A percentile compares a stretch with the other conserved stretches of the same genome.
phyloP scores from a whole-genome alignment of 2,797 vertebrate species.

The Spea hammondii region DNA sequence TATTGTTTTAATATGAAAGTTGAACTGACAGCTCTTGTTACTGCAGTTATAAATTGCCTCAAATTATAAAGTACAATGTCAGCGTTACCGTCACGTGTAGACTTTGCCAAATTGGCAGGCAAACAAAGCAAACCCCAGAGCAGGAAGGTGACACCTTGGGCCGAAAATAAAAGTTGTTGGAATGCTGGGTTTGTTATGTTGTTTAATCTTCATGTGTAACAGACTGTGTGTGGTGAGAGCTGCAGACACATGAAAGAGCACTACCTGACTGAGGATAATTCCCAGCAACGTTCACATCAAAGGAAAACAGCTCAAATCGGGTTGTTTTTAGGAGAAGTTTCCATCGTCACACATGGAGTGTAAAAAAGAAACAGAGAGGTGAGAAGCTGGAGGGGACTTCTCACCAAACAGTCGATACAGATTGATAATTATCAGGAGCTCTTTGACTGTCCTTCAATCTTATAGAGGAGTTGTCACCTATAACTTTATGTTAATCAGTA shows the following conservation, averaged over 20 bases:
- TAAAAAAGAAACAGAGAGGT: too few relatives aligned
- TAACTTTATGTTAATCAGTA: too few relatives aligned
- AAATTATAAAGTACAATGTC: background rate
- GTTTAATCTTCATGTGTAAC: slow-evolving; percentile 21
- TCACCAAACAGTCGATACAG: too few relatives aligned
- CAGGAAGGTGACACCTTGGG: background rate
- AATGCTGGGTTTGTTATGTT: slow-evolving; percentile 25
- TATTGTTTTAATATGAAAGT: background rate
- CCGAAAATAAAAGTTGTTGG: slow-evolving; percentile 12
- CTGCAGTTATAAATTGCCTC: background rate
- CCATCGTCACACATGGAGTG: too few relatives aligned
- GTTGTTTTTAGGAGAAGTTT: too few relatives aligned
- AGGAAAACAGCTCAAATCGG: too few relatives aligned
- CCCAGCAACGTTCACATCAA: background rate
- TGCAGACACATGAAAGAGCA: background rate
- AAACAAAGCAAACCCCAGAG: slow-evolving; percentile 1
- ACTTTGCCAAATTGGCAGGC: background rate
- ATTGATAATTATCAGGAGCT: too few relatives aligned
- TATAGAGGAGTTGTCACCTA: too few relatives aligned
- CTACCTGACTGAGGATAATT: slow-evolving; percentile 17
- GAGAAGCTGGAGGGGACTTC: too few relatives aligned
- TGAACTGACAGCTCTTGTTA: background rate
- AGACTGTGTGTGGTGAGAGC: slow-evolving; percentile 15
- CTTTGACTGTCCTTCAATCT: too few relatives aligned
- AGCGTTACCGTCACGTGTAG: background rate